Evolutionary conservation across 92 coral and sea anemone genomes (phyloP), one percentile per base, ranked within the genome.

Genomic region (Porites evermanni): DNA sequence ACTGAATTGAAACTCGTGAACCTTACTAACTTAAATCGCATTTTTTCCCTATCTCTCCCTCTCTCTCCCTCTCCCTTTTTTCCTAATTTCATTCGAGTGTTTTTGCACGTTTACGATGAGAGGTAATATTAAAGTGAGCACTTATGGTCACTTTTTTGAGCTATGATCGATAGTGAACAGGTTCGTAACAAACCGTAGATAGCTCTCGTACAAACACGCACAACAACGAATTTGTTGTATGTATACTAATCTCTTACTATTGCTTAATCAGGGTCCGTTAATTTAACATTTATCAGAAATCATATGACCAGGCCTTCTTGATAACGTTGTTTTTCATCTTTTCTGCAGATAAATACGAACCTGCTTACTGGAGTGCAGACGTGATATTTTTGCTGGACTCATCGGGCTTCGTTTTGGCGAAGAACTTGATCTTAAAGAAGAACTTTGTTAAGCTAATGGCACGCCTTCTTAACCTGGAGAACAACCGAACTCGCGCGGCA

Each of bases 361-460:
- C 59, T 50, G 59, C 88, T 2, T 38, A 75, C 53, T 85, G 79
- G 63, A 64, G 80, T 7, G 89, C 93, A 19, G 98, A 95, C 86
- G 92, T 93, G 38, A 88, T 93, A 53, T 95, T 95, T 67, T 86
- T 95, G 16, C 86, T 95, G 66, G 98, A 95, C 71, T 91, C 96
- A 2, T 95, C 98, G 20, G 89, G 84, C 47, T 77, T 82, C 69
- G 96, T 95, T n/a, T 79, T 92, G 8, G 88, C 74, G 53, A 86
- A 88, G 54, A 82, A 93, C 71, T 87, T 79, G 78, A 86, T 81
- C n/a, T 78, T 91, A 24, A 88, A 88, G 68, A 87, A 91, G 82
- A 90, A 91, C 77, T 95, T 91, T 69, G 98, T 95, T 74, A 90
- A 93, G 88, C 81, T 87, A 18, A 87, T 94, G 78, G 79, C 93